These are phyloP conservation scores for Sorex maritimensis DNA, from an alignment of 2,797 vertebrate species.

Conservation along the genomic window DNA sequence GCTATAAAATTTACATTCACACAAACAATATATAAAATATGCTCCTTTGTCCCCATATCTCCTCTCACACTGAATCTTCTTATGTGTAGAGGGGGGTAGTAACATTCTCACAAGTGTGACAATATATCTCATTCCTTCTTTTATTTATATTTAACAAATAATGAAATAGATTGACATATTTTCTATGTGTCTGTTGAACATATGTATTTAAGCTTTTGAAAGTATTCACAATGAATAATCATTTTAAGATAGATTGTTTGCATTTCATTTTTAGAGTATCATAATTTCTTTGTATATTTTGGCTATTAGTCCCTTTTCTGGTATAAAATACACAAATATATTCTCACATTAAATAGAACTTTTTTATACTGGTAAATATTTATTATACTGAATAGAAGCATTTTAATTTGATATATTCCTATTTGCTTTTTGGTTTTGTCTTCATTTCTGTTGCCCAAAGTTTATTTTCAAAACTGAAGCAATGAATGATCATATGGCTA, in stretches of 20 bases:
- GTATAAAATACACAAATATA: neutral
- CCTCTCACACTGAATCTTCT: neutral
- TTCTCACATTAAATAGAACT: no score
- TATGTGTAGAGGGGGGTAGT: fast-evolving
- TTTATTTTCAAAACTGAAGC: constrained; percentile 3
- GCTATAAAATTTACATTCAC: no score
- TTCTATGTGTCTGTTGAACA: no score
- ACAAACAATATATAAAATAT: no score
- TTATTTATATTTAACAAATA: no score
- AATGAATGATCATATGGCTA: neutral
- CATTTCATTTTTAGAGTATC: neutral
- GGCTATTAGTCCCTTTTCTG: neutral
- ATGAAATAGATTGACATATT: no score
- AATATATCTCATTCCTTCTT: neutral
- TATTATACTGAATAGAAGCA: no score
- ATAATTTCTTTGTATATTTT: neutral
- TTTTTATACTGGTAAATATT: no score
- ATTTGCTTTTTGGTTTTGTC: no score
- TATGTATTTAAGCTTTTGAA: no score
- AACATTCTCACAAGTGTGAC: neutral
- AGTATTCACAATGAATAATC: no score
- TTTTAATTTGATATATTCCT: neutral
- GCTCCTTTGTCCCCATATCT: neutral
- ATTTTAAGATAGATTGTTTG: neutral
- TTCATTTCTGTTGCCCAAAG: neutral